phyloP scores from a whole-genome alignment of 2,888 invertebrate genomes.

The Leptogaster cylindrica region DNA sequence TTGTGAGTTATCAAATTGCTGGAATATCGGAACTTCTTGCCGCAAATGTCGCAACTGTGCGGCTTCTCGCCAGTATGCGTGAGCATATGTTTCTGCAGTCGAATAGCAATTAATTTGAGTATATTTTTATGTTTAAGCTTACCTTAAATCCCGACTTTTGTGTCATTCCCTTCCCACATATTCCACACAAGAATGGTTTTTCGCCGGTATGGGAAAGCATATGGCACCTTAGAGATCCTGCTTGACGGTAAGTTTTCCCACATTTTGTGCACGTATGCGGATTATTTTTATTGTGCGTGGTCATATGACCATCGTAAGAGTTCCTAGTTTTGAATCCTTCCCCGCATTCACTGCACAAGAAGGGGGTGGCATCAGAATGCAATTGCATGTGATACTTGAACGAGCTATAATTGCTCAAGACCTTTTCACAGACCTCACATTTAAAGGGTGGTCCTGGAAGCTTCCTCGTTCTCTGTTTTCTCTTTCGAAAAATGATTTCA shows the following conservation, averaged over 20 bases:
- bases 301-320: constrained; percentile 59
- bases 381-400: constrained; percentile 60
- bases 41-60: constrained; percentile 56
- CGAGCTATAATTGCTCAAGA: constrained; percentile 58
- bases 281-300: constrained; percentile 57
- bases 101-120: not conserved
- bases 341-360: constrained; percentile 56
- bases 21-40: constrained; percentile 57
- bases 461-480: constrained; percentile 35
- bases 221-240: constrained; percentile 58
- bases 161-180: constrained; percentile 60
- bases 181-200: constrained; percentile 57
- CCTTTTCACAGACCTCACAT: constrained; percentile 56
- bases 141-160: constrained; percentile 60
- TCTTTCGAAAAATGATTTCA: constrained; percentile 39
- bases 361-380: constrained; percentile 58
- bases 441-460: constrained; percentile 48
- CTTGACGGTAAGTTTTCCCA: constrained; percentile 58
- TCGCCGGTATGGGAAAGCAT: constrained; percentile 57
- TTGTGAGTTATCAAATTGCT: constrained; percentile 60
- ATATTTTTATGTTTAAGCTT: not conserved
- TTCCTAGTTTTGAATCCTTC: constrained; percentile 61
- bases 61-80: constrained; percentile 60
- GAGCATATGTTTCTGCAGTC: constrained; percentile 56
- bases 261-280: constrained; percentile 58